Evolutionary conservation across 37 sponge, comb jelly and placozoan genomes (phyloP), one percentile per base, ranked within the genome.

Genomic region (Dysidea cf. avara): DNA sequence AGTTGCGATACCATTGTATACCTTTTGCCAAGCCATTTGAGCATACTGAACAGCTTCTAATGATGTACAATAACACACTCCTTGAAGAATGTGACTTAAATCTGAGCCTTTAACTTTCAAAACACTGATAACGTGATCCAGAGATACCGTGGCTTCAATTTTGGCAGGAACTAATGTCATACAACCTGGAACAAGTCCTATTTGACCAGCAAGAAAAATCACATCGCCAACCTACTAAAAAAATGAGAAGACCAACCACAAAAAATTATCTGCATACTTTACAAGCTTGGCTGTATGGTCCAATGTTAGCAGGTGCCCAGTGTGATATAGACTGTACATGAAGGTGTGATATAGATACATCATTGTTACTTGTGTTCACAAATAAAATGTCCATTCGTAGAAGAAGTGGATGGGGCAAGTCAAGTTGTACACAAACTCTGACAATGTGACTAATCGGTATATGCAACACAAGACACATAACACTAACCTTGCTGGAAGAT

Each of bases 301-400:
- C 94, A 72, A 93, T 93, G 48, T 93, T 93, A 12, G 90, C 94
- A 33, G 94, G 90, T 2, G 94, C 94, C 94, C 94, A 93, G 33
- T 85, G 81, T 1, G 90, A 89, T 20, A 68, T 28, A 3, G 85
- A 82, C 86, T 93, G 94, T 28, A 93, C 94, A 43, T 93, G 94
- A 82, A 92, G 79, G 61, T 67, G 60, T 33, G 24, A 62, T 49
- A 20, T 18, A 3, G 52, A 14, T 0, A 30, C 58, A 16, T 3
- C 2, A 63, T 61, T 56, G 17, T 18, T 69, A 69, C 16, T 56
- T n/a, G 72, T 69, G 12, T 32, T 24, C 39, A 43, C 7, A 12
- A 43, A 43, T 9, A 43, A 5, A 43, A 43, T 43, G 46, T 43
- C 46, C 21, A 88, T n/a, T 38, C 60, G 58, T 53, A 90, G 24